Conservation (phyloP, 2,888 invertebrate genomes). For the Shargacucullia verbasci region DNA sequence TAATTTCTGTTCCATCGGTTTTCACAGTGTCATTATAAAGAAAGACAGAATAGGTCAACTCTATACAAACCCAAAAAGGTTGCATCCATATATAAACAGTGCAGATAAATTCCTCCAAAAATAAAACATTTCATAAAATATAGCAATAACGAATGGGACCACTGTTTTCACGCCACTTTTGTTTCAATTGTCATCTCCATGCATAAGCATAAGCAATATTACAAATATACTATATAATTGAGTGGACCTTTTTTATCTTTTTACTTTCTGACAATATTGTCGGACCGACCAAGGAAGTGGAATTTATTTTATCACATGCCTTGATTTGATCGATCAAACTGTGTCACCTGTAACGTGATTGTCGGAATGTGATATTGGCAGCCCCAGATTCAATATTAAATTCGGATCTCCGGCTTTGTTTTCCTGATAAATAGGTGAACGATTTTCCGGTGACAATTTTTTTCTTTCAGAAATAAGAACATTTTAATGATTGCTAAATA, state of each 20-base stretch:
- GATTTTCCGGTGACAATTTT: background rate
- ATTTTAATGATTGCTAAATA: no score
- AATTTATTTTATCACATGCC: constrained; percentile 21
- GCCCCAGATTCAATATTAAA: constrained; percentile 14
- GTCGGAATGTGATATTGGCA: constrained; percentile 18
- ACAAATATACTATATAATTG: no score
- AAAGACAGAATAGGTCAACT: background rate
- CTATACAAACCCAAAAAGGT: background rate
- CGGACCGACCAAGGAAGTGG: constrained; percentile 1
- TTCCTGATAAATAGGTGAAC: constrained; percentile 5
- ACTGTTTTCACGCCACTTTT: no score
- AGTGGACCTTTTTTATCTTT: no score
- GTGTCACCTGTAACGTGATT: constrained; percentile 30
- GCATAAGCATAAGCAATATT: no score
- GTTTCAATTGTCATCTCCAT: no score
- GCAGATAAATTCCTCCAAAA: no score
- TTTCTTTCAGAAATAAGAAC: background rate
- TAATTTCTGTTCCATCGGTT: background rate
- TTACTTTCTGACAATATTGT: background rate
- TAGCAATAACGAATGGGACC: no score
- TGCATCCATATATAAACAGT: no score
- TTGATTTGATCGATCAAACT: constrained; percentile 38
- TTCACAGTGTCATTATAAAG: background rate
- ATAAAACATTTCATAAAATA: no score
- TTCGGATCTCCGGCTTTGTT: constrained; percentile 14